phyloP scores from a whole-genome alignment of 2,888 invertebrate species.

The Oeneis ivallda region DNA sequence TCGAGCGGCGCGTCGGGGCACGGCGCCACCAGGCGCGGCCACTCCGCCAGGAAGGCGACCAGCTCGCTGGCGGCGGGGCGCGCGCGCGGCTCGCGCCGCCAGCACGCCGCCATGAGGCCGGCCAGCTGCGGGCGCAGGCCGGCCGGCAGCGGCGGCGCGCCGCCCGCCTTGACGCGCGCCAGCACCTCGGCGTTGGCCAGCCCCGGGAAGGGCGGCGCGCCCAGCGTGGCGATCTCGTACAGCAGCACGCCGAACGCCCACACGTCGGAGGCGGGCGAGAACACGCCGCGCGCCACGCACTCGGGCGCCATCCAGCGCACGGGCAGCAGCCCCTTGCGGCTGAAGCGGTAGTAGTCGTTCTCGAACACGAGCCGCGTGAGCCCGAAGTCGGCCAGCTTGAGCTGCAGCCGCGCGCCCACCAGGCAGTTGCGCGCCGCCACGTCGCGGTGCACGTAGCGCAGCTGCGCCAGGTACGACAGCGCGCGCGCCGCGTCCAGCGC shows the following conservation, averaged over 20 bases:
- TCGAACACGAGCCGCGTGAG: constrained; percentile 95
- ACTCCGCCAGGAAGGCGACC: constrained; percentile 89
- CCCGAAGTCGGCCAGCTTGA: constrained; percentile 94
- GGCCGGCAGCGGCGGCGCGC: constrained; percentile 87
- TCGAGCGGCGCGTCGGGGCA: constrained; percentile 89
- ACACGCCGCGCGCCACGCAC: constrained; percentile 89
- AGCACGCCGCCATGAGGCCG: constrained; percentile 89
- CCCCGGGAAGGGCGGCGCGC: constrained; percentile 94
- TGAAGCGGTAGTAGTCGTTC: constrained; percentile 94
- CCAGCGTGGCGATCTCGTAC: constrained; percentile 94
- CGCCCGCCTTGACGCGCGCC: constrained; percentile 89
- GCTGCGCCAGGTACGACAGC: constrained; percentile 90
- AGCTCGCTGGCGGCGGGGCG: constrained; percentile 90
- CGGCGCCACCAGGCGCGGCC: constrained; percentile 88
- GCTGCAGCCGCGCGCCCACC: constrained; percentile 86
- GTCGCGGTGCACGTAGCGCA: constrained; percentile 95
- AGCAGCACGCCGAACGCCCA: constrained; percentile 95
- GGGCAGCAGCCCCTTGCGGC: constrained; percentile 92
- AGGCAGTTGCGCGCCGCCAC: constrained; percentile 91
- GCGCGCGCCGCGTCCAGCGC: constrained; percentile 94
- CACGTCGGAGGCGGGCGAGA: constrained; percentile 92
- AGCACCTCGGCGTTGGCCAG: constrained; percentile 92
- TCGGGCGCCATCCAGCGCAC: constrained; percentile 98
- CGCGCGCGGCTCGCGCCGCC: constrained; percentile 84
- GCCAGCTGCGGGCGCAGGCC: constrained; percentile 90